Percentiles rank a stretch among this genome's conserved stretches.
Conservation (phyloP, 2,113 vertebrate species). For the Chitala chitala region DNA sequence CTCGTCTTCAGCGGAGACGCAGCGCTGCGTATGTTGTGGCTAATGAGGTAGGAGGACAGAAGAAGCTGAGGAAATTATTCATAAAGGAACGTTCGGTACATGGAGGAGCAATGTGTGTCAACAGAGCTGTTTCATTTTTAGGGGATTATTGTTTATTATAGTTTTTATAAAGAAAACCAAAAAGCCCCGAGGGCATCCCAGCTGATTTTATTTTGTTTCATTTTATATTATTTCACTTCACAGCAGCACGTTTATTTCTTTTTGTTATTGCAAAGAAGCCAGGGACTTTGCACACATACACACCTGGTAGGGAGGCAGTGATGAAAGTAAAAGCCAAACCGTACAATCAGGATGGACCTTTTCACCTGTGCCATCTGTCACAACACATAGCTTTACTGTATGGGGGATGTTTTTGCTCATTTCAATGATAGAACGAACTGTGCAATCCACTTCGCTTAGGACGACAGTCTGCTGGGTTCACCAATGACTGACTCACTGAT, state of each 20-base stretch:
- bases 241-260: background rate
- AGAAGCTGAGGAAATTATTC: conserved; percentile 34
- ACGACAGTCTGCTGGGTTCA: background rate
- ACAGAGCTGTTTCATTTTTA: background rate
- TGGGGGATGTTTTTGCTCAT: background rate
- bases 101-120: too few relatives aligned
- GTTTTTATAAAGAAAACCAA: background rate
- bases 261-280: background rate
- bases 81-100: conserved; percentile 34
- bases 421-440: background rate
- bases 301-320: background rate
- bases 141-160: background rate
- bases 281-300: background rate
- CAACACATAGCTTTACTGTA: background rate
- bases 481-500: background rate
- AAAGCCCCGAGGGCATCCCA: background rate
- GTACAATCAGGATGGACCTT: background rate
- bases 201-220: background rate
- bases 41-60: conserved; percentile 37
- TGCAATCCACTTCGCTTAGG: background rate
- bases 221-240: background rate
- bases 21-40: conserved; percentile 38
- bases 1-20: conserved; percentile 32
- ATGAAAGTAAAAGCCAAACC: conserved; percentile 2
- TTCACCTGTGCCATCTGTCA: background rate